Evolutionary conservation across 1,140 invertebrate genomes (phyloP), one percentile per base, ranked within the genome.

Genomic region (Eriosoma lanigerum): DNA sequence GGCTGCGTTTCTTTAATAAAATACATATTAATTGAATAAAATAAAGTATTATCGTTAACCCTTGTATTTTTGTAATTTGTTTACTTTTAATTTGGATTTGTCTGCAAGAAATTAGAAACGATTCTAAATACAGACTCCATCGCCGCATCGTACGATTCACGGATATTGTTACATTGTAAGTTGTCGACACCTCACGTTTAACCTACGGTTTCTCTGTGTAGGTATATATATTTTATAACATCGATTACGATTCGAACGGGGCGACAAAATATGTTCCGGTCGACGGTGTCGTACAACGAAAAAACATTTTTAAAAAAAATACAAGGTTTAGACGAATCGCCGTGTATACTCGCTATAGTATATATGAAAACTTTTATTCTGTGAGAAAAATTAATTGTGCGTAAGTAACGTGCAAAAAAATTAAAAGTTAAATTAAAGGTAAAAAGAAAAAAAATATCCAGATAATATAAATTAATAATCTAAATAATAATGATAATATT

Each of bases 381-480:
- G 38, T 78, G 54, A 78, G 44, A 78, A 78, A 21, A 62, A 60
- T 56, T 58, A 62, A 48, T 21, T 60, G 75, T 78, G 75, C 38
- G 29, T 60, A 62, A 38, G 29, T 75, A 75, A 75, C 32, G 72
- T 75, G 72, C 72, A 24, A 75, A 56, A 38, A 75, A 56, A 75
- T n/a, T 54, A 38, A 38, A 38, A 4, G 32, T 38, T 10, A 70
- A 70, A 70, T 17, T 50, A 70, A 26, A 70, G 9, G 46, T 50
- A 50, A n/a, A 64, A 50, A 26, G 17, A 29, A 1, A 26, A 58
- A 26, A 38, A 38, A 38, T 38, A 8, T 4, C 3, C 3, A 38
- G 32, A 4, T 38, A 38, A 4, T 38, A 38, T 38, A 38, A 38
- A 38, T 38, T 38, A 38, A 38, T 38, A 38, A 38, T 38, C 32